These are phyloP conservation scores for Eudemis profundana DNA, from an alignment of 2,888 invertebrate genomes.

Conservation along the genomic window DNA sequence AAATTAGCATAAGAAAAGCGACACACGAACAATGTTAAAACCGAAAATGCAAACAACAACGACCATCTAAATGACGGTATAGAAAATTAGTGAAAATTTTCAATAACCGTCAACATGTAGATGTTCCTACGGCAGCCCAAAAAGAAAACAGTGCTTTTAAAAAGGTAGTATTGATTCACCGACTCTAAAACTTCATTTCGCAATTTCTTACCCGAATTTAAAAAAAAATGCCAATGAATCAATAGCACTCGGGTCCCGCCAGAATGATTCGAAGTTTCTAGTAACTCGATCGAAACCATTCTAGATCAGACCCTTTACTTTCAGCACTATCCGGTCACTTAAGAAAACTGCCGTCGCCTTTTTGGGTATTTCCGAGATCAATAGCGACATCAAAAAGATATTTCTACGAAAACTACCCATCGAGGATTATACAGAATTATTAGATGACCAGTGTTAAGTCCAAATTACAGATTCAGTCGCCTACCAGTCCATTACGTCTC, in stretches of 20 bases:
- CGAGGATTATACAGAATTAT: neutral
- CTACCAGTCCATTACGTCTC: neutral
- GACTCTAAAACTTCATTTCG: neutral
- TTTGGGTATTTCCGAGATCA: neutral
- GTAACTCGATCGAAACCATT: neutral
- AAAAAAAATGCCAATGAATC: constrained; percentile 6
- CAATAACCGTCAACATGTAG: constrained; percentile 17
- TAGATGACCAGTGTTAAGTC: constrained; percentile 13
- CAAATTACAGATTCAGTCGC: constrained; percentile 13
- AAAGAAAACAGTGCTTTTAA: constrained; percentile 28
- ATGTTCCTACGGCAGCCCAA: constrained; percentile 30
- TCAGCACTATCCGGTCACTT: constrained; percentile 9
- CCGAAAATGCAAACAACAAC: constrained; percentile 53
- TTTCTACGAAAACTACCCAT: no score
- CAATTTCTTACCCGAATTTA: neutral
- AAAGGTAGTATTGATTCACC: constrained; percentile 26
- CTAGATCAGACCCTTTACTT: constrained; percentile 6
- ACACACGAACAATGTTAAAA: constrained; percentile 69
- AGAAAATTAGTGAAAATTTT: neutral
- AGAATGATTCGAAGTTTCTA: neutral
- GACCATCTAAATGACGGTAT: constrained; percentile 42
- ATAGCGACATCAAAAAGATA: neutral
- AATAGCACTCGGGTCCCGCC: constrained; percentile 12
- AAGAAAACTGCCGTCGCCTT: constrained; percentile 11
- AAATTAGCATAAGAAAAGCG: constrained; percentile 62